Evolutionary conservation across 2,888 invertebrate species (phyloP).

Genomic region (Drosophila flavopinicola): DNA sequence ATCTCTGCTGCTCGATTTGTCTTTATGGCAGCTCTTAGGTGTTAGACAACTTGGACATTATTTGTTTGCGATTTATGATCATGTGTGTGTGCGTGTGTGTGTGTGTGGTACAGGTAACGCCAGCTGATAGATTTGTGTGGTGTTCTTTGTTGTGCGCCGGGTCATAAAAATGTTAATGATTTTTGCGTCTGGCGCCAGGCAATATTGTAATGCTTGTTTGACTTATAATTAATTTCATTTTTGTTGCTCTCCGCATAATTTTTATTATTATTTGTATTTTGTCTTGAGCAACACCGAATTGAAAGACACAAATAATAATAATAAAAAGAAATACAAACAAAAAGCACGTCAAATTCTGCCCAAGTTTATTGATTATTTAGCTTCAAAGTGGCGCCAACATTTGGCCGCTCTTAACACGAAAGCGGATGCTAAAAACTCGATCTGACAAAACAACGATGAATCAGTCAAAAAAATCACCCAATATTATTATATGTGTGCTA

Average conservation of each 20-base stretch:
- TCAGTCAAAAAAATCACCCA: slow-evolving; percentile 32
- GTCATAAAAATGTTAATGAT: slow-evolving; percentile 81
- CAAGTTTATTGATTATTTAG: slow-evolving; percentile 70
- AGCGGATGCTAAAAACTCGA: slow-evolving; percentile 66
- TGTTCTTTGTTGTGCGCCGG: slow-evolving; percentile 77
- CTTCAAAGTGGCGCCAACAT: slow-evolving; percentile 74
- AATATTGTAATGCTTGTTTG: slow-evolving; percentile 78
- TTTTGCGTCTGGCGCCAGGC: slow-evolving; percentile 79
- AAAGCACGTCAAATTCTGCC: slow-evolving; percentile 47
- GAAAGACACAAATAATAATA: too few species aligned
- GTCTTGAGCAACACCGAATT: slow-evolving; percentile 39
- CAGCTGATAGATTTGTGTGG: slow-evolving; percentile 70
- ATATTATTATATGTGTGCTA: slow-evolving; percentile 2
- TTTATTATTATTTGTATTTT: slow-evolving; percentile 53
- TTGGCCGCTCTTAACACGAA: slow-evolving; percentile 57
- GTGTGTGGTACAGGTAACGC: slow-evolving; percentile 65
- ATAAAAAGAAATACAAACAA: slow-evolving; percentile 23
- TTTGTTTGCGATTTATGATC: slow-evolving; percentile 73
- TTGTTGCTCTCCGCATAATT: slow-evolving; percentile 51
- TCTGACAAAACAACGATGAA: slow-evolving; percentile 47
- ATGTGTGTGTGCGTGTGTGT: slow-evolving; percentile 19
- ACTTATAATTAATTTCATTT: slow-evolving; percentile 80
- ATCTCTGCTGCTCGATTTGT: slow-evolving; percentile 41
- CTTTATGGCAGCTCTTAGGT: slow-evolving; percentile 63
- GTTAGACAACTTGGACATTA: slow-evolving; percentile 77